Evolutionary conservation across 2,797 vertebrate genomes (phyloP), one percentile per base, ranked within the genome.

Genomic region (Oryzias sinensis): DNA sequence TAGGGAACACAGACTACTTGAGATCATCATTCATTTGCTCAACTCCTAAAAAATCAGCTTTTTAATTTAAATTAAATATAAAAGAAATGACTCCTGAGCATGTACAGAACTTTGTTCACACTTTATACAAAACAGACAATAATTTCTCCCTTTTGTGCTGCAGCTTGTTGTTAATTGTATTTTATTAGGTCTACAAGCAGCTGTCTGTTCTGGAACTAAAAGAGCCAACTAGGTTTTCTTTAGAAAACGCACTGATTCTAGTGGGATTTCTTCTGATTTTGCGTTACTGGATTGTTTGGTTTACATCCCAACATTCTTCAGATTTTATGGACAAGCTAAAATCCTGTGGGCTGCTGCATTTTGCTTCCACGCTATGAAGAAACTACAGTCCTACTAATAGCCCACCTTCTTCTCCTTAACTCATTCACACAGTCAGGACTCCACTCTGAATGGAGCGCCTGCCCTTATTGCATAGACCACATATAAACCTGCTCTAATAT

Each of bases 401-500:
- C 54, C 67, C 64, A 43, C 69, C 65, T 68, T 62, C 49, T 14
- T 72, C 66, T 49, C 49, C 55, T 59, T 33, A 76, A 72, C 72
- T 82, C 80, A 85, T 81, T 83, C 81, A 74, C 72, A 69, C 61
- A 54, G 57, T 65, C n/a, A 49, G 52, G 43, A 73, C 58, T 77
- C 64, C 48, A 42, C 40, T 4, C 74, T 60, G 71, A 83, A 73
- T 70, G 68, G 59, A 49, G 66, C 4, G 44, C 56, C 64, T 52
- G 74, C 76, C 69, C 65, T 66, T 60, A 56, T 59, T 62, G 59
- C 15, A 9, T 17, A 76, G 62, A 72, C 78, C 65, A 72, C 70
- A 53, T 61, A 82, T 77, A 74, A 86, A 81, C 57, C 70, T 51
- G 59, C 76, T 75, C 63, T 80, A 81, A 85, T 85, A 77, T 73